A percentile compares a stretch with the other conserved stretches of the same genome.
phyloP scores from a whole-genome alignment of 92 coral and sea anemone genomes.

The Montipora capitata region DNA sequence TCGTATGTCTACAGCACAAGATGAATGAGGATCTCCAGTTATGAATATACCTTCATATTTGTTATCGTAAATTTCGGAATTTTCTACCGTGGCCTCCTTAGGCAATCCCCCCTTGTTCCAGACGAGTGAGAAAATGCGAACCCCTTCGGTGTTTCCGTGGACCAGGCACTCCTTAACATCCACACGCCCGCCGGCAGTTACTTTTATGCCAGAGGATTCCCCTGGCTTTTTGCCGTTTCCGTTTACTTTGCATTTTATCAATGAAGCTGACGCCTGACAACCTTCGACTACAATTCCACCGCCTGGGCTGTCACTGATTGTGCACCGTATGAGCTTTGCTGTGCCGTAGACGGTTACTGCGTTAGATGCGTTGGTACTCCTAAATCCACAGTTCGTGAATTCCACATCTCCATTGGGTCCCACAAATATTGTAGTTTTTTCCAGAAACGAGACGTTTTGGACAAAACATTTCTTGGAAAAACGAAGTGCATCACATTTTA shows the following conservation, averaged over 20 bases:
- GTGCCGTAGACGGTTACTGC: background rate
- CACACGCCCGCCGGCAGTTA: background rate
- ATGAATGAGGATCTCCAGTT: background rate
- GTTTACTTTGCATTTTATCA: background rate
- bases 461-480: too few relatives aligned
- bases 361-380: background rate
- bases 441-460: too few relatives aligned
- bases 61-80: background rate
- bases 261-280: background rate
- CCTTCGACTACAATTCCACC: background rate
- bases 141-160: conserved; percentile 1
- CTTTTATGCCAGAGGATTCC: background rate
- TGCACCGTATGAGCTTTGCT: background rate
- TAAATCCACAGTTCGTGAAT: background rate
- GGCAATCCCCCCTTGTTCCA: background rate
- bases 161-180: background rate
- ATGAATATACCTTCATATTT: conserved; percentile 24
- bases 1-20: background rate
- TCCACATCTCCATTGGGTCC: background rate
- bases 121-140: background rate
- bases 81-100: background rate
- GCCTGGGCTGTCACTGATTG: background rate
- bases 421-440: background rate
- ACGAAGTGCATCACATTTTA: too few relatives aligned
- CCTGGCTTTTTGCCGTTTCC: background rate